Percentiles rank a stretch among this genome's conserved stretches.
These are phyloP conservation scores for Melopsittacus undulatus DNA, from an alignment of 2,797 vertebrate genomes.

Conservation along the genomic window DNA sequence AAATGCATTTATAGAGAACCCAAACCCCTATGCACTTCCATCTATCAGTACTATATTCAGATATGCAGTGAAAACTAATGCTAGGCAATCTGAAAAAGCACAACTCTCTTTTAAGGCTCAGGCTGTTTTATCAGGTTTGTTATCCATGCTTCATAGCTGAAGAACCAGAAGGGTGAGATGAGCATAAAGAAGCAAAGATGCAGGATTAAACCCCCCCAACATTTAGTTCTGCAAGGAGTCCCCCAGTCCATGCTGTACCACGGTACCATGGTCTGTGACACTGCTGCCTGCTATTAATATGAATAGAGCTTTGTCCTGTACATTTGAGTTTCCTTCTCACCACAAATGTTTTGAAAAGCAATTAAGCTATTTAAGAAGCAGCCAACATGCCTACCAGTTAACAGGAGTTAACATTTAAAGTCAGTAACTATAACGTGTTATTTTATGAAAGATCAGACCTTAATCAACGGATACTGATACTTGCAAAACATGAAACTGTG, in stretches of 20 bases:
- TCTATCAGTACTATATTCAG: background rate
- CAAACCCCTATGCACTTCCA: background rate
- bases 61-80: background rate
- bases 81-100: background rate
- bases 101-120: background rate
- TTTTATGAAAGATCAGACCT: constrained; percentile 48
- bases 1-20: background rate
- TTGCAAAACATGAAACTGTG: background rate
- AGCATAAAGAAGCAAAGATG: background rate
- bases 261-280: background rate
- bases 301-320: constrained; percentile 68
- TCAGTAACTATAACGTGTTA: constrained; percentile 14
- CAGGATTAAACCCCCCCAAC: background rate
- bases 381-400: constrained; percentile 54
- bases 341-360: constrained; percentile 73
- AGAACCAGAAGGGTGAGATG: background rate
- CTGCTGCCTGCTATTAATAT: constrained; percentile 9
- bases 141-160: background rate
- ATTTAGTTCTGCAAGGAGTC: background rate
- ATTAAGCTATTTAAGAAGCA: constrained; percentile 70
- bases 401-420: constrained; percentile 65
- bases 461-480: constrained; percentile 14
- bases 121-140: background rate
- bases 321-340: constrained; percentile 56
- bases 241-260: background rate